phyloP scores from a whole-genome alignment of 2,888 invertebrate species.

The Mactromeris polynyma region DNA sequence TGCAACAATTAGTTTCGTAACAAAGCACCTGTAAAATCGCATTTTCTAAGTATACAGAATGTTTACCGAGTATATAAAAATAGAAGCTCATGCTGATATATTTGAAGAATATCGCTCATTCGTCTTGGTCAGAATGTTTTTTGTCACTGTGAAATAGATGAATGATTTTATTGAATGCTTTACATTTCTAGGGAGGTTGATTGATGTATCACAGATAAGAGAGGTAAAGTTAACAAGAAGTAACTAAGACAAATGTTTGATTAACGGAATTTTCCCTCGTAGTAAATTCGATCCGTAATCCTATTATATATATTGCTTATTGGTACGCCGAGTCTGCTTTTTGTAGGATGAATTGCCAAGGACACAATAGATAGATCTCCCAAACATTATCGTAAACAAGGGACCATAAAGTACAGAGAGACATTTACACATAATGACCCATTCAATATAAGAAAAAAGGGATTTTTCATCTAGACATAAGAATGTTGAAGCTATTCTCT shows the following conservation, averaged over 20 bases:
- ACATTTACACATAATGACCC: background rate
- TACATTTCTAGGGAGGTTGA: background rate
- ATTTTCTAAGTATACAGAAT: no score
- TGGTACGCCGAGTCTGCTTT: background rate
- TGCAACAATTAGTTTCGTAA: no score
- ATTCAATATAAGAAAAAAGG: background rate
- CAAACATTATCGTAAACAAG: background rate
- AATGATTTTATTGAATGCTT: background rate
- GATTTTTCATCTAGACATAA: no score
- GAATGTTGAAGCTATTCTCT: no score
- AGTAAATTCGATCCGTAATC: background rate
- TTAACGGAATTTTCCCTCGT: background rate
- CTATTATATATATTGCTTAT: background rate
- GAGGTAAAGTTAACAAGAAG: background rate
- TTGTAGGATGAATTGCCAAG: background rate
- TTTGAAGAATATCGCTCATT: no score
- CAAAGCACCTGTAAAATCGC: no score
- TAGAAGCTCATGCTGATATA: no score
- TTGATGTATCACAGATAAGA: background rate
- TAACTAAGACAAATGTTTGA: slow-evolving; percentile 13
- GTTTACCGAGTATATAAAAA: no score
- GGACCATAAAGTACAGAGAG: background rate
- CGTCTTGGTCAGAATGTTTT: no score
- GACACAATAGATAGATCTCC: background rate
- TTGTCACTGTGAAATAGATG: background rate